phyloP scores from a whole-genome alignment of 2,113 vertebrate species.

The Microcebus murinus region DNA sequence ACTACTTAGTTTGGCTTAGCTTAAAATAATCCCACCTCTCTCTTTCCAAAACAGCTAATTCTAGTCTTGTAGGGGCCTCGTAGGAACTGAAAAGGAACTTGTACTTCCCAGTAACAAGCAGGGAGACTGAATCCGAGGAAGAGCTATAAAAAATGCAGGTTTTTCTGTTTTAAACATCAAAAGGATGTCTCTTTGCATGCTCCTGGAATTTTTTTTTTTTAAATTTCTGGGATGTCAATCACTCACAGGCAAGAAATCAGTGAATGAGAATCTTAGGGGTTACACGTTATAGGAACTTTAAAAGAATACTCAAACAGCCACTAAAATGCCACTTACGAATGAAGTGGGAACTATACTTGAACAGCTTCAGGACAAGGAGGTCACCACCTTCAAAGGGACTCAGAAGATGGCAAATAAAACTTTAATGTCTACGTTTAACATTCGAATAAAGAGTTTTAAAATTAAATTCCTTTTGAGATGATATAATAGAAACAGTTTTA shows the following conservation, averaged over 20 bases:
- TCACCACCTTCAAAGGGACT: background rate
- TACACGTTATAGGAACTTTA: background rate
- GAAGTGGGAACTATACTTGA: background rate
- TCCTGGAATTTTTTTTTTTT: background rate
- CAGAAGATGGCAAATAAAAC: background rate
- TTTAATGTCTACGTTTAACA: background rate
- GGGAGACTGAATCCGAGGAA: background rate
- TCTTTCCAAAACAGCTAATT: background rate
- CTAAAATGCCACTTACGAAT: background rate
- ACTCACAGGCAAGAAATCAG: background rate
- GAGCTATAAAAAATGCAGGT: background rate
- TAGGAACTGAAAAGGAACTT: background rate
- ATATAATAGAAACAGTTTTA: background rate
- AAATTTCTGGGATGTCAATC: background rate
- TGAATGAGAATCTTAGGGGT: background rate
- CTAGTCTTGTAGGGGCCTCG: background rate
- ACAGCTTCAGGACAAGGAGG: background rate
- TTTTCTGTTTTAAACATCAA: background rate
- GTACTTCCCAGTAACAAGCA: background rate
- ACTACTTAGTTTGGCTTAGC: background rate
- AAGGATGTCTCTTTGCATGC: background rate
- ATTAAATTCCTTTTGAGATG: constrained; percentile 10
- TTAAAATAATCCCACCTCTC: constrained; percentile 6
- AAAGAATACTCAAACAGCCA: background rate
- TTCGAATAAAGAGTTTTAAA: background rate